Evolutionary conservation across 2,113 vertebrate species (phyloP).

Genomic region (Condylura cristata): DNA sequence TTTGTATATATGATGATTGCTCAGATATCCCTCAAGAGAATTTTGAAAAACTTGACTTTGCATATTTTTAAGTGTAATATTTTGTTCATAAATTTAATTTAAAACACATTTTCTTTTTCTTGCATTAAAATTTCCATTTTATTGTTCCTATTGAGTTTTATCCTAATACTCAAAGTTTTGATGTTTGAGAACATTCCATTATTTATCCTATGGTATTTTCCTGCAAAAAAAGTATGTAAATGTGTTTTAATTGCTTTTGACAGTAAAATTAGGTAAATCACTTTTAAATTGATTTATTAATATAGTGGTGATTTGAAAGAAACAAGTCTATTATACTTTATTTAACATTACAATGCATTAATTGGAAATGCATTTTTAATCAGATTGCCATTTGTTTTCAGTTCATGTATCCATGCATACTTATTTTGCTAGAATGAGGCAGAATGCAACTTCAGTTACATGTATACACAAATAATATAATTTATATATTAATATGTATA

Average conservation of each 20-base stretch:
- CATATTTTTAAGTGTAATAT: neutral
- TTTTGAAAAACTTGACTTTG: neutral
- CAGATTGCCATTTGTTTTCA: neutral
- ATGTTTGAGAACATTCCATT: neutral
- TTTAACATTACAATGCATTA: neutral
- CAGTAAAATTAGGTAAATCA: neutral
- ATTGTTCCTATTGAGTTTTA: neutral
- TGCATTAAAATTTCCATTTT: neutral
- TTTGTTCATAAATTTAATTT: neutral
- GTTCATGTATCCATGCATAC: neutral
- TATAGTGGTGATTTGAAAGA: neutral
- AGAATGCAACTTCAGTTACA: neutral
- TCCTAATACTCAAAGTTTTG: neutral
- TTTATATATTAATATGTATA: neutral
- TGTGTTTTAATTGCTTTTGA: neutral
- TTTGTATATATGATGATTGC: neutral
- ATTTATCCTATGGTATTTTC: conserved; percentile 5
- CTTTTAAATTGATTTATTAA: neutral
- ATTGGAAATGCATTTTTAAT: conserved; percentile 4
- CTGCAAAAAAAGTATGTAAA: neutral
- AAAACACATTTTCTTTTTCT: neutral
- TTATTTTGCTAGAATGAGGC: neutral
- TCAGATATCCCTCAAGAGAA: neutral
- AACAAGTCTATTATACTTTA: neutral
- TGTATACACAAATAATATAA: neutral